Evolutionary conservation across 2,113 vertebrate species (phyloP).

Genomic region (Apteryx mantelli): DNA sequence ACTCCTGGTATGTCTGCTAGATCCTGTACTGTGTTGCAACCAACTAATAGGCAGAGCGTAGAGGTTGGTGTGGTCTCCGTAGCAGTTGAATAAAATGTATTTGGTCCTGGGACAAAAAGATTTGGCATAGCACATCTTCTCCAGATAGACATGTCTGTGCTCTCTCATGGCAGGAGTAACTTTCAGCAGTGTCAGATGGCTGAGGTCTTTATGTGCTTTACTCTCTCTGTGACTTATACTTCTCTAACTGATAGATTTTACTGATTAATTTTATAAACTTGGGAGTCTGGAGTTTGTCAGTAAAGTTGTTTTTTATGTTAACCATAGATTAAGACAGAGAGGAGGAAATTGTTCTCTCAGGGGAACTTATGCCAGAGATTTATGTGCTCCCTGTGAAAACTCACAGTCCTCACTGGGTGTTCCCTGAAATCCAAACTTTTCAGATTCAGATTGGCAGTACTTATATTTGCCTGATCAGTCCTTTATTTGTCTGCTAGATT

Average conservation of each 20-base stretch:
- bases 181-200: not conserved
- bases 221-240: not conserved
- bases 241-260: not conserved
- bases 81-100: not conserved
- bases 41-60: not conserved
- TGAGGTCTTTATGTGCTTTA: not conserved
- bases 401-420: not conserved
- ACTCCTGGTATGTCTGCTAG: not conserved
- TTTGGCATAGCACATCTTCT: not conserved
- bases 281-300: not conserved
- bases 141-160: accelerated
- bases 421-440: not conserved
- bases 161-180: not conserved
- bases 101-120: not conserved
- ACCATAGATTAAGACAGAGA: not conserved
- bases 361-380: not conserved
- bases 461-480: not conserved
- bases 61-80: not conserved
- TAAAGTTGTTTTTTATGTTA: conserved; percentile 1
- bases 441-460: not conserved
- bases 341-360: not conserved
- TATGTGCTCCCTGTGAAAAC: not conserved
- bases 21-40: not conserved
- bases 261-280: not conserved
- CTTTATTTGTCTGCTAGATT: not conserved